These are phyloP conservation scores for Meandrusa payeni DNA, from an alignment of 2,888 invertebrate genomes.

Conservation along the genomic window DNA sequence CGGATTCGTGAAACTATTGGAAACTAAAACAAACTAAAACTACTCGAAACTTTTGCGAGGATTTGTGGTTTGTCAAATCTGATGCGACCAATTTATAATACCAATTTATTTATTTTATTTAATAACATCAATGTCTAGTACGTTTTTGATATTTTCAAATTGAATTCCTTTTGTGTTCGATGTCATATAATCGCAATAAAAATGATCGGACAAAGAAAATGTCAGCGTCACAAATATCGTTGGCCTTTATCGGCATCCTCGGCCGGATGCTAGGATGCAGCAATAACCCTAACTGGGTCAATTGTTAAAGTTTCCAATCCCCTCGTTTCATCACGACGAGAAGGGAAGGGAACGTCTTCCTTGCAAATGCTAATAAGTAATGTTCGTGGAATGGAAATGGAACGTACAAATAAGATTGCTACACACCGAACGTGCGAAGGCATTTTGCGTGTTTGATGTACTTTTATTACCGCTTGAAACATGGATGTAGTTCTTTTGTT, in stretches of 20 bases:
- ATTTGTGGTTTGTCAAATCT: too few species aligned
- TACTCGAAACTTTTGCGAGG: too few species aligned
- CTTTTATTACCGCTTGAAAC: neutral
- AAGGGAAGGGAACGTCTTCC: slow-evolving; percentile 29
- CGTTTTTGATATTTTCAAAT: too few species aligned
- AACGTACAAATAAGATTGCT: neutral
- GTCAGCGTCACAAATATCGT: slow-evolving; percentile 5
- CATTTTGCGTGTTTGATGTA: neutral
- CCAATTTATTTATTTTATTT: too few species aligned
- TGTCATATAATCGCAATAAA: too few species aligned
- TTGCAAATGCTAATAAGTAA: slow-evolving; percentile 26
- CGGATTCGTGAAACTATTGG: too few species aligned
- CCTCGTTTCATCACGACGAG: slow-evolving; percentile 25
- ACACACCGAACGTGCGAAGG: neutral
- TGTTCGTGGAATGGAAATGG: neutral
- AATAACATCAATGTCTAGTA: too few species aligned
- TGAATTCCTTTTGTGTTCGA: too few species aligned
- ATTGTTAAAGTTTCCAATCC: slow-evolving; percentile 20
- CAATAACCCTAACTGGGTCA: slow-evolving; percentile 16
- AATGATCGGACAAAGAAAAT: slow-evolving; percentile 7
- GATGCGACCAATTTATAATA: too few species aligned
- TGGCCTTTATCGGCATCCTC: slow-evolving; percentile 8
- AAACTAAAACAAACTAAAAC: too few species aligned
- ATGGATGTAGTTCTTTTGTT: too few species aligned
- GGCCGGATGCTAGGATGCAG: slow-evolving; percentile 11